Percentiles rank a stretch among this genome's conserved stretches.
Conservation (phyloP, 2,888 invertebrate genomes). For the Drosophila phalerata region DNA sequence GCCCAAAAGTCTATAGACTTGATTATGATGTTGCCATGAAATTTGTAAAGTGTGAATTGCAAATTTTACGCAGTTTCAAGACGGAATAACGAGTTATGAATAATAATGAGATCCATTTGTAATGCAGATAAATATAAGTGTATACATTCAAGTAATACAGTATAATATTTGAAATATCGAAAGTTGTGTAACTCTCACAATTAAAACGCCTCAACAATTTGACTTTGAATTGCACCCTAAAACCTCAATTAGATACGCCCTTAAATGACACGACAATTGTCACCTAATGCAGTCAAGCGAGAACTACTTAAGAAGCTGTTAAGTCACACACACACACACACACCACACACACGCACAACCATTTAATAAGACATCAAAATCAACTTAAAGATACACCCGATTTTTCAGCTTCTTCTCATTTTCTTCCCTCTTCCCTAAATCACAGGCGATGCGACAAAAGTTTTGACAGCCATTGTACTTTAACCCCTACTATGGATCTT, state of each 20-base stretch:
- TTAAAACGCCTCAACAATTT: conserved; percentile 24
- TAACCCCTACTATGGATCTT: not conserved
- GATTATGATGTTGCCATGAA: conserved; percentile 56
- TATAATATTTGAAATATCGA: not conserved
- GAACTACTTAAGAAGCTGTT: conserved; percentile 75
- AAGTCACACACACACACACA: conserved; percentile 40
- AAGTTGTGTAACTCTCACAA: not conserved
- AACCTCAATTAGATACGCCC: conserved; percentile 38
- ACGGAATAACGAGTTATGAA: conserved; percentile 76
- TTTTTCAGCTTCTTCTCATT: not conserved
- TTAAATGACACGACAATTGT: conserved; percentile 53
- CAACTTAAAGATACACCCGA: conserved; percentile 62
- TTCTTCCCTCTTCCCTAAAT: conserved; percentile 33
- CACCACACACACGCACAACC: conserved; percentile 33
- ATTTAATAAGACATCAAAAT: conserved; percentile 78
- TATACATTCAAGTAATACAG: not conserved
- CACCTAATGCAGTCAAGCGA: conserved; percentile 52
- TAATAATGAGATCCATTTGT: conserved; percentile 65
- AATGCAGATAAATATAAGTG: not conserved
- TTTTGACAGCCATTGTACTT: conserved; percentile 67
- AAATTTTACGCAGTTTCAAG: conserved; percentile 71
- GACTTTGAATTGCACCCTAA: conserved; percentile 12
- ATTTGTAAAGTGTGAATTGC: conserved; percentile 83
- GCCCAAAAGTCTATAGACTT: conserved; percentile 9
- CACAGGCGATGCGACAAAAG: conserved; percentile 53